These are phyloP conservation scores for Phenganax stokvisi DNA, from an alignment of 92 coral and sea anemone species.

Conservation along the genomic window DNA sequence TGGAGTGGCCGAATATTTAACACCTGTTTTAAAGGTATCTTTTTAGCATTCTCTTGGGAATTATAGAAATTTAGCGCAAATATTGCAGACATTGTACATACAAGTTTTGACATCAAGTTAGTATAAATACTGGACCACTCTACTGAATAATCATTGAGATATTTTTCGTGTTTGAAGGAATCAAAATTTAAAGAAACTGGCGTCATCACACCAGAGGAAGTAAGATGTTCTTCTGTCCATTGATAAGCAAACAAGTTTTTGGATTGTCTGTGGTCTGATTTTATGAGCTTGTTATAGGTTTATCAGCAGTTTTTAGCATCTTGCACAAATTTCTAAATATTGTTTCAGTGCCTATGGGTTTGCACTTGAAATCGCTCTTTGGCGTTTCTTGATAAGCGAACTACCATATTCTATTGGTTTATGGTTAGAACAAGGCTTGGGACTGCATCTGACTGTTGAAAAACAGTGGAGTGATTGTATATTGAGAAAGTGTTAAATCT, in stretches of 20 bases:
- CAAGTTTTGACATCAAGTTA: background rate
- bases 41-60: background rate
- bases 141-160: background rate
- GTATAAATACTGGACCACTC: background rate
- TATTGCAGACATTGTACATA: conserved; percentile 8
- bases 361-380: no score
- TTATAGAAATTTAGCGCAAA: background rate
- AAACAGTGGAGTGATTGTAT: no score
- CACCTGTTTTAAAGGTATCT: conserved; percentile 87
- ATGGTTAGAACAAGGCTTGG: no score
- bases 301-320: no score
- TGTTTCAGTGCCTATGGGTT: no score
- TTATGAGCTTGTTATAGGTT: background rate
- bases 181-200: conserved; percentile 99
- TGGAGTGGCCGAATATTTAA: conserved; percentile 91
- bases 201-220: conserved; percentile 98
- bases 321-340: no score
- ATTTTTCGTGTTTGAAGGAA: conserved; percentile 53
- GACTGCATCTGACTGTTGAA: no score
- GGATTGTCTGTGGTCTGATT: no score
- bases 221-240: conserved; percentile 27
- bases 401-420: no score
- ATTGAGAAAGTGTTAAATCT: no score
- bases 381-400: no score
- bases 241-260: background rate